Evolutionary conservation across 2,797 vertebrate species (phyloP), one percentile per base, ranked within the genome.

Genomic region (Parambassis ranga): DNA sequence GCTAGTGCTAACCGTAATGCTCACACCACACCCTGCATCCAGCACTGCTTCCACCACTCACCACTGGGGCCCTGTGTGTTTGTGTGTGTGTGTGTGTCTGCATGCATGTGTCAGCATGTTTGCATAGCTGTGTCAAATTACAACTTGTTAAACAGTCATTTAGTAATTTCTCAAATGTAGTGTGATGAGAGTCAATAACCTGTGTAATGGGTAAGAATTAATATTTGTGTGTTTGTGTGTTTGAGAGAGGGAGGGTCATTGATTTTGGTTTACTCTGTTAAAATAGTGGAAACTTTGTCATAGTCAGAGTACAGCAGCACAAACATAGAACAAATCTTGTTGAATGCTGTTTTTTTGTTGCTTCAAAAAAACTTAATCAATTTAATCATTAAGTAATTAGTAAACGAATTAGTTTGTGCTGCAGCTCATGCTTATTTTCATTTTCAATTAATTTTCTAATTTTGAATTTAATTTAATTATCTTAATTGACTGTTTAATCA

Each of bases 101-200:
- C 19, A 11, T 62, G 59, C 19, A 2, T 69, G 63, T 74, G 76
- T 82, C 65, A 73, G 61, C 59, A 75, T 90, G 89, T 91, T 90
- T 91, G 76, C 70, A 70, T 89, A 91, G 86, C 88, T 90, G 87
- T 84, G 86, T 87, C 77, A 82, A 87, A 90, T 90, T 83, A 80
- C 82, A 66, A 83, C 83, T 85, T 83, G 83, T 89, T 85, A 87
- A 87, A 90, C 88, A 85, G 68, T 84, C 3, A 84, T 88, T 82
- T 57, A 69, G 81, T 76, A 3, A 59, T 84, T 85, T 82, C 43
- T 82, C 43, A 84, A 77, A 81, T 77, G 38, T 59, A 52, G 59
- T 64, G 60, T 42, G 49, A 66, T 71, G 59, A 66, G 51, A 77
- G 74, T 75, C 62, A 80, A 60, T 72, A 75, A 70, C 58, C 47